These are phyloP conservation scores for Drosophila guanche DNA, from an alignment of 1,140 invertebrate species.

Conservation along the genomic window DNA sequence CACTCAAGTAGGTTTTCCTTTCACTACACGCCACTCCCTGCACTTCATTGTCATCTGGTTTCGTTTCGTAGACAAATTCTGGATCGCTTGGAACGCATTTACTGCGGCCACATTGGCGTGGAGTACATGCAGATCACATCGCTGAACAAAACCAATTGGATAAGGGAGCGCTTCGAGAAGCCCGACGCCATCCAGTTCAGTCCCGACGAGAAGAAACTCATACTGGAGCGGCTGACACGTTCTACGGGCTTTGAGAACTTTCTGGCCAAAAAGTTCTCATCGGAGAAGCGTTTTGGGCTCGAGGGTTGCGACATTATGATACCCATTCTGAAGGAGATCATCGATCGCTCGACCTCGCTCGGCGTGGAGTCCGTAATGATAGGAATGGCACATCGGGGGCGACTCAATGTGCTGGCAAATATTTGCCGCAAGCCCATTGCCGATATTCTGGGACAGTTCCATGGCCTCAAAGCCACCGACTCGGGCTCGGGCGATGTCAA, in stretches of 20 bases:
- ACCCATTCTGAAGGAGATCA: constrained; percentile 93
- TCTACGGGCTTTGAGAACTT: constrained; percentile 90
- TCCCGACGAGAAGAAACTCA: constrained; percentile 50
- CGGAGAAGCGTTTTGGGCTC: constrained; percentile 96
- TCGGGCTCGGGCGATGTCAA: constrained; percentile 96
- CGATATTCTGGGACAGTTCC: constrained; percentile 94
- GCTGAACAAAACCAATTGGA: constrained; percentile 90
- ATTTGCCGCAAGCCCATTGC: constrained; percentile 93
- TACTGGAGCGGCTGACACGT: constrained; percentile 57
- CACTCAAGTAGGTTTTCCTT: constrained; percentile 49
- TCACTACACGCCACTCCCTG: no score
- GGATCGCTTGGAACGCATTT: constrained; percentile 88
- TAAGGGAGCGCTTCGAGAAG: constrained; percentile 90
- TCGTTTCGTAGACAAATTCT: constrained; percentile 88
- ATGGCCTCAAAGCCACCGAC: constrained; percentile 89
- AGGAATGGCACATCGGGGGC: constrained; percentile 96
- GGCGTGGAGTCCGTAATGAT: constrained; percentile 89
- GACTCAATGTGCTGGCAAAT: constrained; percentile 95
- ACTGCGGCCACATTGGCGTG: constrained; percentile 89
- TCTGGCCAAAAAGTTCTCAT: constrained; percentile 93
- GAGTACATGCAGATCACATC: constrained; percentile 96
- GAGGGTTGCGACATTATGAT: constrained; percentile 97
- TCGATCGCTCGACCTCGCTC: constrained; percentile 90
- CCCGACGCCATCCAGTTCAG: constrained; percentile 84
- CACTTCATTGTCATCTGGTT: no score